Evolutionary conservation across 2,888 invertebrate genomes (phyloP), one percentile per base, ranked within the genome.

Genomic region (Himalopsyche japonica): DNA sequence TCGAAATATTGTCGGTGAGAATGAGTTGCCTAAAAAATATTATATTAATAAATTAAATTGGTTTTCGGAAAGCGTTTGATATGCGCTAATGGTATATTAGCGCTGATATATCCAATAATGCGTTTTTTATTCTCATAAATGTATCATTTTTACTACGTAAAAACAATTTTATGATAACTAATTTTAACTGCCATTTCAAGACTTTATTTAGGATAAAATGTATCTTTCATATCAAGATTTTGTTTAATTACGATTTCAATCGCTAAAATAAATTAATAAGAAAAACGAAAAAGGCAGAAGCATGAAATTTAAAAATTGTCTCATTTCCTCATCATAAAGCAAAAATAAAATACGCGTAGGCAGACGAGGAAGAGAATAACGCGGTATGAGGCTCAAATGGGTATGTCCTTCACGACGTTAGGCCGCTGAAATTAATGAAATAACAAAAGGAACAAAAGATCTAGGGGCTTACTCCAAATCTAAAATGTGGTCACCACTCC

Each of bases 321-420:
- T 57, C 57, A 57, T 70, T 70, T 70, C 70, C 70, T 70, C 70
- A 27, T 70, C 27, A 30, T 70, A 70, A 24, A 70, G 27, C 20
- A 70, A 70, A 70, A 57, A 81, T 76, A 70, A 76, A 81, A 37
- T 76, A 78, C 37, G 43, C 78, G 78, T 78, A 10, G 78, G 47
- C 12, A 24, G 24, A 78, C 32, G 24, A 27, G 18, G 1, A 24
- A 48, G 30, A 20, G 24, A 32, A 47, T n/a, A n/a, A n/a, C n/a
- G n/a, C n/a, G n/a, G n/a, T n/a, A n/a, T n/a, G 32, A 15, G 37
- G 37, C 32, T n/a, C n/a, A n/a, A 43, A 15, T 78, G 20, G 78
- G 15, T 20, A 78, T 47, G 43, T 49, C 80, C 47, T 49, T 32
- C 80, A 43, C 32, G 37, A 78, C 78, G 34, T 4, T 18, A 20